Evolutionary conservation across 1,140 invertebrate species (phyloP).

Genomic region (Aphis craccivora): DNA sequence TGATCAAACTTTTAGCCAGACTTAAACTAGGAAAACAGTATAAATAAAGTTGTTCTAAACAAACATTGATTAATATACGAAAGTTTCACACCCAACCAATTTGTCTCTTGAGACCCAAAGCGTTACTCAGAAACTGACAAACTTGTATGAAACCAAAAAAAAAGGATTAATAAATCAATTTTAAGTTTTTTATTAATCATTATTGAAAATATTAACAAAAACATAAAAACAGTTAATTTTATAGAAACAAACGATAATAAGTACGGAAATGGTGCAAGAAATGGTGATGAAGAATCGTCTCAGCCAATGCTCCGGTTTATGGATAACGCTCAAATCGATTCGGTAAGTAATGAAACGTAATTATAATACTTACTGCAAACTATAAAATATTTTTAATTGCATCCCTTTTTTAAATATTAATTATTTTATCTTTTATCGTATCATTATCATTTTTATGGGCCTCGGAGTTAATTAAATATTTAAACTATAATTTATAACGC

Average conservation of each 20-base stretch:
- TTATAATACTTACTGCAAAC: neutral
- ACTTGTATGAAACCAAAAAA: neutral
- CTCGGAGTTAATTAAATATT: slow-evolving; percentile 4
- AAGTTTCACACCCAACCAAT: neutral
- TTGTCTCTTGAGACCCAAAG: neutral
- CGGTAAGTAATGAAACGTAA: slow-evolving; percentile 14
- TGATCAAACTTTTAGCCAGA: neutral
- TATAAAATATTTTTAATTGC: neutral
- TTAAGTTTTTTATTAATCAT: neutral
- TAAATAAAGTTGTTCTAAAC: slow-evolving; percentile 41
- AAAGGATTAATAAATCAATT: neutral
- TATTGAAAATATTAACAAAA: slow-evolving; percentile 12
- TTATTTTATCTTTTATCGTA: neutral
- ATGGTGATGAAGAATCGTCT: slow-evolving; percentile 28
- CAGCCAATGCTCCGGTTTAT: slow-evolving; percentile 53
- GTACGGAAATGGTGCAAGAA: slow-evolving; percentile 24
- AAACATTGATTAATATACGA: slow-evolving; percentile 35
- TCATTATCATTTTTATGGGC: neutral
- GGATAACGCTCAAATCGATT: slow-evolving; percentile 54
- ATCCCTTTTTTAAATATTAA: neutral
- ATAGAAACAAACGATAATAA: slow-evolving; percentile 46
- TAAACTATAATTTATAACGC: neutral
- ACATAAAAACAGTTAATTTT: slow-evolving; percentile 53
- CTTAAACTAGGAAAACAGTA: slow-evolving; percentile 27
- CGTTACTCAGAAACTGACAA: neutral